These are phyloP conservation scores for Tiphia femorata DNA, from an alignment of 2,888 invertebrate genomes.

Conservation along the genomic window DNA sequence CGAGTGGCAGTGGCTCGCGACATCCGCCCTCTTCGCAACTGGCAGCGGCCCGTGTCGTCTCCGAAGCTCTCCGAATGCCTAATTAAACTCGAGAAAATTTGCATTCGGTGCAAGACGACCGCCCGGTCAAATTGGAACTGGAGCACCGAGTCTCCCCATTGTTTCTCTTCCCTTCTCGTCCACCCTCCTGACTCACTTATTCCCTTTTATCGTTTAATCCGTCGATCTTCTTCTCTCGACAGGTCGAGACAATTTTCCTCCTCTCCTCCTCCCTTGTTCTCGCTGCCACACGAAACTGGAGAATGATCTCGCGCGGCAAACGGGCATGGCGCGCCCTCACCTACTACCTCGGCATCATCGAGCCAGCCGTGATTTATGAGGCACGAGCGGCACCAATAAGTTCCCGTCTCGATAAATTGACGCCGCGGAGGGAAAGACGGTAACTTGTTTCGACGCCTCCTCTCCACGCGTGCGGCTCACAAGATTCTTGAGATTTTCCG, in stretches of 20 bases:
- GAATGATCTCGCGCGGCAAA: not conserved
- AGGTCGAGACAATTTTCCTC: not conserved
- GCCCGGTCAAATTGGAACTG: no score
- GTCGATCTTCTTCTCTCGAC: not conserved
- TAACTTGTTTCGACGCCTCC: slow-evolving; percentile 43
- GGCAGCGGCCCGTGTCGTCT: no score
- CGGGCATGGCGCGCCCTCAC: not conserved
- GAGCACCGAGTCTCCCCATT: no score
- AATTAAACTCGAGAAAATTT: no score
- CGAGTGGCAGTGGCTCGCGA: no score
- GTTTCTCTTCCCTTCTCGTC: not conserved
- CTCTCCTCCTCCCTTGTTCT: not conserved
- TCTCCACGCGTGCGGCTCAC: slow-evolving; percentile 16
- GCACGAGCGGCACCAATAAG: slow-evolving; percentile 37
- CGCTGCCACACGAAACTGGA: not conserved
- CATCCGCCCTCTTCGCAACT: no score
- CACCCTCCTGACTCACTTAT: not conserved
- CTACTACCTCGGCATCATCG: slow-evolving; percentile 23
- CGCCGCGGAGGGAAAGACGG: slow-evolving; percentile 27
- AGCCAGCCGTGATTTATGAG: slow-evolving; percentile 40
- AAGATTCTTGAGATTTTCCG: no score
- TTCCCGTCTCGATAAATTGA: slow-evolving; percentile 42
- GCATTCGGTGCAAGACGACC: no score
- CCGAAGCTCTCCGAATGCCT: no score
- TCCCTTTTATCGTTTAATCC: not conserved